Conservation (phyloP, 2,113 vertebrate genomes). For the Corythaixoides concolor region DNA sequence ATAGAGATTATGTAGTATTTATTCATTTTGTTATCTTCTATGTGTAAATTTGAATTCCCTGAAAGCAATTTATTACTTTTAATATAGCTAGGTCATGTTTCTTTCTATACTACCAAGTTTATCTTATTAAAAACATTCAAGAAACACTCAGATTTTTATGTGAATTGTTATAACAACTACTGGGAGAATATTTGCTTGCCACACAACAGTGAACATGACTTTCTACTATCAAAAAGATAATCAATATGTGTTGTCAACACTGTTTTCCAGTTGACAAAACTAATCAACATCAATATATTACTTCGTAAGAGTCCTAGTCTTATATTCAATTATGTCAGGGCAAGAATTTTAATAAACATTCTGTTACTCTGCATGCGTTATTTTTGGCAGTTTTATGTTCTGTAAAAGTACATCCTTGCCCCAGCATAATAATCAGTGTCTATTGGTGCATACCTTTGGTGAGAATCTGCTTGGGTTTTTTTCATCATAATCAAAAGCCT, state of each 20-base stretch:
- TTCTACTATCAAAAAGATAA: conserved; percentile 5
- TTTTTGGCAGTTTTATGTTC: neutral
- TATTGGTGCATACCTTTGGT: conserved; percentile 31
- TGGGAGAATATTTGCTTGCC: neutral
- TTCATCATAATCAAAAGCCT: conserved; percentile 54
- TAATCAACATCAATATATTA: conserved; percentile 34
- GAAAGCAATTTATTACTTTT: neutral
- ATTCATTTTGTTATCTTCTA: neutral
- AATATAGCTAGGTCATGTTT: neutral
- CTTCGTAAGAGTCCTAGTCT: conserved; percentile 15
- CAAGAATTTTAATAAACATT: conserved; percentile 23
- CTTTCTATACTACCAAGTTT: neutral
- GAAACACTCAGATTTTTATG: neutral
- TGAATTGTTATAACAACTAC: neutral
- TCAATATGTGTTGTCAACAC: conserved; percentile 8
- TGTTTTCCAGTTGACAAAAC: conserved; percentile 42
- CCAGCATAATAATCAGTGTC: neutral
- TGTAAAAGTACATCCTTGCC: neutral
- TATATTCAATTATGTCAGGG: neutral
- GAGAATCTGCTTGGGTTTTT: conserved; percentile 39
- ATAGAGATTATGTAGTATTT: neutral
- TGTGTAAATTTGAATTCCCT: neutral
- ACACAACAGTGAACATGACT: neutral
- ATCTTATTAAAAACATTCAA: neutral
- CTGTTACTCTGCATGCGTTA: neutral